Conservation (phyloP, 2,888 invertebrate genomes). For the Drosophila dives region DNA sequence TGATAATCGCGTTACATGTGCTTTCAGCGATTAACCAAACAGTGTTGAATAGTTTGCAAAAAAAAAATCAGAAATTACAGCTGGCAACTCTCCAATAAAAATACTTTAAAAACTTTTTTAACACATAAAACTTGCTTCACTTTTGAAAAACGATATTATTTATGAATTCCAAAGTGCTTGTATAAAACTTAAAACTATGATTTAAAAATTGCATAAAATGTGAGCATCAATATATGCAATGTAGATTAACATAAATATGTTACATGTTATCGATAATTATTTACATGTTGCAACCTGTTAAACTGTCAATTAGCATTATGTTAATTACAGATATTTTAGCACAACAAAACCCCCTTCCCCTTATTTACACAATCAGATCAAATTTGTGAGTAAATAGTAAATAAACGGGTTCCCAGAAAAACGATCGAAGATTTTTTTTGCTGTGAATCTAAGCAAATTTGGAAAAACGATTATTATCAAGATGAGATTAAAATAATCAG, state of each 20-base stretch:
- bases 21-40: not conserved
- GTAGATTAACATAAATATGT: not conserved
- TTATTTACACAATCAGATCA: not conserved
- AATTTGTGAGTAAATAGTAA: not conserved
- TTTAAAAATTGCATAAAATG: not conserved
- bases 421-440: not conserved
- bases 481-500: not conserved
- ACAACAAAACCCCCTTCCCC: too few relatives aligned
- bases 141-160: not conserved
- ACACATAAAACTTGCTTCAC: not conserved
- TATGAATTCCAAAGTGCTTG: not conserved
- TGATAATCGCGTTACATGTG: constrained; percentile 5
- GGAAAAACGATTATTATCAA: not conserved
- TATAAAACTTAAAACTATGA: not conserved
- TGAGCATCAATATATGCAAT: not conserved
- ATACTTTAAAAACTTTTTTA: not conserved
- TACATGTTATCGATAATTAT: too few relatives aligned
- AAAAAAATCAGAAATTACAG: not conserved
- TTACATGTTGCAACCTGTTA: not conserved
- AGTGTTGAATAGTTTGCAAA: constrained; percentile 21
- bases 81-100: not conserved
- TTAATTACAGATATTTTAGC: not conserved
- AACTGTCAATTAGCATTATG: not conserved
- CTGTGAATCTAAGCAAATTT: not conserved
- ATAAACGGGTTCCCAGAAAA: not conserved